phyloP scores from a whole-genome alignment of 1,140 invertebrate genomes.

The Oreohelix idahoensis region DNA sequence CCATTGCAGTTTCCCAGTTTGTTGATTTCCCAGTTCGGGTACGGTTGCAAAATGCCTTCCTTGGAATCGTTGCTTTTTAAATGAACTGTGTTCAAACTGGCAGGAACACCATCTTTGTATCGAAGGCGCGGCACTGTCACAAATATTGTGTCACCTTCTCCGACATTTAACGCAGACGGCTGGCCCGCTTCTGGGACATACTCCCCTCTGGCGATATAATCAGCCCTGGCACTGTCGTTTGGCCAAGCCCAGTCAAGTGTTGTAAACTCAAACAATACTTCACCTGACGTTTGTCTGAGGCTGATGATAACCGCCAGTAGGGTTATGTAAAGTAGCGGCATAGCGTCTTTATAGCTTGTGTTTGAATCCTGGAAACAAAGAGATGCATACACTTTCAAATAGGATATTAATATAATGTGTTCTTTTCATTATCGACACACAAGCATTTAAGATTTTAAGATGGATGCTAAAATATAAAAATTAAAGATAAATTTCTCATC shows the following conservation, averaged over 20 bases:
- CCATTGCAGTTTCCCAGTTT: conserved; percentile 12
- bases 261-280: neutral
- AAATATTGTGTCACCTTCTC: neutral
- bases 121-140: conserved; percentile 14
- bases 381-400: too few species aligned
- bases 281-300: neutral
- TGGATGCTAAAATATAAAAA: too few species aligned
- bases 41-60: neutral
- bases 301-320: neutral
- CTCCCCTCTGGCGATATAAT: conserved; percentile 5
- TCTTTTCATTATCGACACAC: too few species aligned
- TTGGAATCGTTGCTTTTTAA: neutral
- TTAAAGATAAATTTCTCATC: too few species aligned
- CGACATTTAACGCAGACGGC: neutral
- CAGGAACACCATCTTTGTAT: conserved; percentile 3
- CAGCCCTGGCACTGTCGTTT: neutral
- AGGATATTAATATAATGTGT: too few species aligned
- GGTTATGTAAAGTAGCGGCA: neutral
- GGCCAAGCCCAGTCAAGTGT: neutral
- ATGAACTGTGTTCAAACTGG: conserved; percentile 6
- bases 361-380: too few species aligned
- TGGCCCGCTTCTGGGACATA: conserved; percentile 7
- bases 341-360: too few species aligned
- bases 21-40: conserved; percentile 13
- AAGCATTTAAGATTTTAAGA: too few species aligned